Evolutionary conservation across 2,888 invertebrate genomes (phyloP).

Genomic region (Mycalesis mineus): DNA sequence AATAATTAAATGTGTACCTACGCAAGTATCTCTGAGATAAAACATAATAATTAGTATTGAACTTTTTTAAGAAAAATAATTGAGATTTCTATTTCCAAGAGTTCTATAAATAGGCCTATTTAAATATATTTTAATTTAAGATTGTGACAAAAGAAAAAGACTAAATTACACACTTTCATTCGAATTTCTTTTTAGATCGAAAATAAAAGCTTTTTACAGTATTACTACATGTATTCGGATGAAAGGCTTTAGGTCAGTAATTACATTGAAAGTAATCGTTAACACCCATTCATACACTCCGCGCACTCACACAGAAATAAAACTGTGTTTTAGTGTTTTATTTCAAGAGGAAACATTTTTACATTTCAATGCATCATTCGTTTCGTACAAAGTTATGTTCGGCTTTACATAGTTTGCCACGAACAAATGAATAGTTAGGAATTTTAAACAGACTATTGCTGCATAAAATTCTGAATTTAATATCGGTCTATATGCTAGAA

Average conservation of each 20-base stretch:
- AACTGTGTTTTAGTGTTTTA: not conserved
- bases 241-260: not conserved
- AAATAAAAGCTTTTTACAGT: not conserved
- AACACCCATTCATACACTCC: not conserved
- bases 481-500: no score
- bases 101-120: no score
- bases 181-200: no score
- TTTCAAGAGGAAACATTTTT: not conserved
- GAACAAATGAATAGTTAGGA: not conserved
- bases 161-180: no score
- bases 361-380: constrained; percentile 5
- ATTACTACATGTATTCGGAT: not conserved
- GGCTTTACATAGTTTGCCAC: not conserved
- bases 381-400: not conserved
- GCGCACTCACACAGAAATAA: not conserved
- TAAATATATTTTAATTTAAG: no score
- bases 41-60: no score
- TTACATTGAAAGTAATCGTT: not conserved
- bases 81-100: no score
- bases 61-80: no score
- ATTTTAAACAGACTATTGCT: not conserved
- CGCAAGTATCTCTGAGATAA: no score
- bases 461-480: not conserved
- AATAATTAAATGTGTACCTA: no score
- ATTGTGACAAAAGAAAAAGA: no score